Evolutionary conservation across 2,113 vertebrate genomes (phyloP), one percentile per base, ranked within the genome.

Genomic region (Aleadryas rufinucha): DNA sequence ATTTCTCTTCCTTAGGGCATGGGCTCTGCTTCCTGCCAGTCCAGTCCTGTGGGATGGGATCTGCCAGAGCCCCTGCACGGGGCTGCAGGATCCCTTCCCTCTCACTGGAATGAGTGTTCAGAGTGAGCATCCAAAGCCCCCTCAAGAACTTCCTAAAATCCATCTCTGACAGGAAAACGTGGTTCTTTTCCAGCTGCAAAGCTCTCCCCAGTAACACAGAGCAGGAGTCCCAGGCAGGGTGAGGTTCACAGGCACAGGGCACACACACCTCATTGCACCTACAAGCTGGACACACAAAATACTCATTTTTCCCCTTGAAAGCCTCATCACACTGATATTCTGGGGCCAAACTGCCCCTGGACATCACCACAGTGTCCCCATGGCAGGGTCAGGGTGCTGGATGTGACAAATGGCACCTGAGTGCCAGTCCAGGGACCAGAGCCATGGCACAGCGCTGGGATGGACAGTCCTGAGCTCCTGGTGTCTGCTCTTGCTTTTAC

Each of bases 331-430:
- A 7, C 2, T 7, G 35, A 15, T 16, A 11, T 22, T 26, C 11
- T 17, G 7, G 21, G 30, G 8, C 18, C 47, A 78, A 15, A 27
- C 3, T 57, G 21, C 7, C 27, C 11, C 16, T 9, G 41, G 37
- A 7, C 28, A 7, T 3, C 54, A 10, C 17, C 10, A 20, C 18
- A 13, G 11, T 4, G 33, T 74, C 47, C 35, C 42, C 52, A 14
- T 0, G 3, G 10, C 19, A 42, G 15, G 11, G 30, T 1, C 21
- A 30, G 76, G 37, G 31, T 26, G 21, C 52, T n/a, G 60, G 23
- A 10, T 0, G 1, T 13, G 33, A 10, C 20, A 26, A 0, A 1
- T 6, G 19, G 8, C 3, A 0, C 10, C 41, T 21, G 52, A 27
- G 28, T 22, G 82, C 3, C 41, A 22, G 23, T 16, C 8, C 33